phyloP scores from a whole-genome alignment of 2,113 vertebrate species.

The Cyprinodon variegatus region DNA sequence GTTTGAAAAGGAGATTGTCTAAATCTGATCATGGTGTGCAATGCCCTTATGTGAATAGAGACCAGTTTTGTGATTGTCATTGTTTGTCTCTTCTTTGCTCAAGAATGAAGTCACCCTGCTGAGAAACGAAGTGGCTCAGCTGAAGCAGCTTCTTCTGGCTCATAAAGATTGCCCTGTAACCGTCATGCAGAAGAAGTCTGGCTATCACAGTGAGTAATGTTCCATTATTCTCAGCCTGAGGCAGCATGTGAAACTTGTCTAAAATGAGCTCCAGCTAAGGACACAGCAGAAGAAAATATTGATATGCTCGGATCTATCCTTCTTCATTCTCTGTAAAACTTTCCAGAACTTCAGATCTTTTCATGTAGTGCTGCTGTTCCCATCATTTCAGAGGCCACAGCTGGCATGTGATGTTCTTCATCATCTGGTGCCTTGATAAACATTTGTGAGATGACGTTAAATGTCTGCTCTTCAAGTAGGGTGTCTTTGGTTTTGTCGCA shows the following conservation, averaged over 20 bases:
- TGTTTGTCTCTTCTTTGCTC: constrained; percentile 80
- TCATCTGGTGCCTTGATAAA: constrained; percentile 35
- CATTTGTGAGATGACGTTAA: constrained; percentile 38
- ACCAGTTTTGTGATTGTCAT: constrained; percentile 46
- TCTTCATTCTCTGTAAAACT: constrained; percentile 42
- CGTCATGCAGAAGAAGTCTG: constrained; percentile 99
- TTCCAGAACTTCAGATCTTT: constrained; percentile 56
- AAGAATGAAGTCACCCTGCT: constrained; percentile 99
- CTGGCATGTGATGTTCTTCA: constrained; percentile 37
- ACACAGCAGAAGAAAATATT: constrained; percentile 50
- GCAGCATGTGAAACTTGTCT: constrained; percentile 82
- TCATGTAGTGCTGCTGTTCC: constrained; percentile 23
- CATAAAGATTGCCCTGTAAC: constrained; percentile 99
- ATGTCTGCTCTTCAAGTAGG: constrained; percentile 7
- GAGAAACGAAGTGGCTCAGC: constrained; percentile 99
- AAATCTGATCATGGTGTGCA: constrained; percentile 2
- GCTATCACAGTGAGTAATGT: constrained; percentile 99
- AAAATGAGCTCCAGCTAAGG: constrained; percentile 77
- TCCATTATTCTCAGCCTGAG: constrained; percentile 86
- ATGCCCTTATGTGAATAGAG: constrained; percentile 1
- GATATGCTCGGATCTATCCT: constrained; percentile 30
- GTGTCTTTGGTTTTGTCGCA: neutral
- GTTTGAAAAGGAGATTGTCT: neutral
- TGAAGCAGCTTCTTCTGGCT: constrained; percentile 99
- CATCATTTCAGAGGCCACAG: constrained; percentile 52